A percentile compares a stretch with the other conserved stretches of the same genome.
phyloP scores from a whole-genome alignment of 2,888 invertebrate genomes.

The Euproctis similis region DNA sequence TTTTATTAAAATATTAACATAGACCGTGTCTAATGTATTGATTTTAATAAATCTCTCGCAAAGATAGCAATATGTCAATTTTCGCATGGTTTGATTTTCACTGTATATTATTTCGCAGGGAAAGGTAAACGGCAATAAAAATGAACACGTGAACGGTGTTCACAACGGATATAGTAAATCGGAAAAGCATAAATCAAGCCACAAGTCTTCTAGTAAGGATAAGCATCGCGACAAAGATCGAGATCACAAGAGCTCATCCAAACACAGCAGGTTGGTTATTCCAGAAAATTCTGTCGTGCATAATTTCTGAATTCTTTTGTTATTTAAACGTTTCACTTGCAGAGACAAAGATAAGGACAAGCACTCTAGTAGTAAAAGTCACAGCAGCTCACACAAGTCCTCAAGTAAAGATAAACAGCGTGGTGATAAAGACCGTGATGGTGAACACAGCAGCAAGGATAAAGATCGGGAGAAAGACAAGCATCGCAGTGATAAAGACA shows the following conservation, averaged over 20 bases:
- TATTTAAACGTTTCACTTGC: slow-evolving; percentile 18
- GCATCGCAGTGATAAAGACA: slow-evolving; percentile 61
- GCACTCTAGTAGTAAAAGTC: slow-evolving; percentile 72
- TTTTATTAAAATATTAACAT: slow-evolving; percentile 11
- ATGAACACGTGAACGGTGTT: slow-evolving; percentile 84
- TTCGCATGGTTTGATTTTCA: slow-evolving; percentile 16
- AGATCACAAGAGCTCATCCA: slow-evolving; percentile 74
- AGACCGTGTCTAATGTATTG: slow-evolving; percentile 2
- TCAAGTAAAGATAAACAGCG: slow-evolving; percentile 71
- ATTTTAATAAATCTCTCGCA: no score
- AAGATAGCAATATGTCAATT: no score
- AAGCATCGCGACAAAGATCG: slow-evolving; percentile 81
- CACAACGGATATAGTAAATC: slow-evolving; percentile 83
- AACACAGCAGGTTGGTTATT: slow-evolving; percentile 67
- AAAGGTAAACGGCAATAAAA: slow-evolving; percentile 73
- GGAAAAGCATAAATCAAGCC: slow-evolving; percentile 75
- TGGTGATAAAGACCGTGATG: slow-evolving; percentile 45
- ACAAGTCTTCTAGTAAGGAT: slow-evolving; percentile 81
- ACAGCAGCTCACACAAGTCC: slow-evolving; percentile 73
- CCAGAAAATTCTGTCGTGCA: slow-evolving; percentile 55
- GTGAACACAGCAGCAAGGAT: slow-evolving; percentile 38
- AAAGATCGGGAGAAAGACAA: slow-evolving; percentile 46
- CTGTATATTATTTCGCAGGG: slow-evolving; percentile 54
- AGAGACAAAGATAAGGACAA: slow-evolving; percentile 73
- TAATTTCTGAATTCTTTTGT: slow-evolving; percentile 6